Conservation (phyloP, 2,113 vertebrate genomes). For the Rhinichthys klamathensis region DNA sequence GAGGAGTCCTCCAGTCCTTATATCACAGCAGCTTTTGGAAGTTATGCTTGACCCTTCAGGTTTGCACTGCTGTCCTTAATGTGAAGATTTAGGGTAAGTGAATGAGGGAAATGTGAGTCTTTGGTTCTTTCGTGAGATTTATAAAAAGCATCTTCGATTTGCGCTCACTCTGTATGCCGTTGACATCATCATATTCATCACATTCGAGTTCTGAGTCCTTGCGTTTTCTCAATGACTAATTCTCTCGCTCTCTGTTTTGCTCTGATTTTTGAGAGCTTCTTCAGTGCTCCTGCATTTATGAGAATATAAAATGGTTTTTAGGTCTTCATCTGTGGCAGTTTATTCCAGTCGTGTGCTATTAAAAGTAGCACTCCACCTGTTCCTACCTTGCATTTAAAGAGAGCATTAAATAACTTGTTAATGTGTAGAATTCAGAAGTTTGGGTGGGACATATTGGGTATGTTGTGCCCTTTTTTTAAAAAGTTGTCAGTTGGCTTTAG, state of each 20-base stretch:
- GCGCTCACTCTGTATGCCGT: neutral
- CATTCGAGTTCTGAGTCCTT: constrained; percentile 33
- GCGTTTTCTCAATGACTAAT: constrained; percentile 38
- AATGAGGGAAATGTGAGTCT: neutral
- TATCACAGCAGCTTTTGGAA: neutral
- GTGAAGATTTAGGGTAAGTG: constrained; percentile 31
- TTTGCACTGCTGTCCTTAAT: neutral
- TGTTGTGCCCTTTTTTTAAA: neutral
- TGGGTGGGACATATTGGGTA: neutral
- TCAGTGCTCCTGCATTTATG: neutral
- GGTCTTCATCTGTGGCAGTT: neutral
- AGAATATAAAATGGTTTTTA: neutral
- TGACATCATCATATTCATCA: constrained; percentile 27
- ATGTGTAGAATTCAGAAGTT: neutral
- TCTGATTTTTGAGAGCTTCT: constrained; percentile 15
- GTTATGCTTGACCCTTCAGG: neutral
- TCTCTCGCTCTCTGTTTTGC: constrained; percentile 24
- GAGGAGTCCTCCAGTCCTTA: neutral
- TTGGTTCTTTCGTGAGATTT: neutral
- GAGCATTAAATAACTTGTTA: neutral
- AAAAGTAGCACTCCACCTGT: neutral
- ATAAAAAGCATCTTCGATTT: neutral
- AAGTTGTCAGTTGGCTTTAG: neutral
- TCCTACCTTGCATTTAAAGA: neutral
- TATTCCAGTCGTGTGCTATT: neutral